These are phyloP conservation scores for Ischnus inquisitorius DNA, from an alignment of 2,888 invertebrate genomes.

Conservation along the genomic window DNA sequence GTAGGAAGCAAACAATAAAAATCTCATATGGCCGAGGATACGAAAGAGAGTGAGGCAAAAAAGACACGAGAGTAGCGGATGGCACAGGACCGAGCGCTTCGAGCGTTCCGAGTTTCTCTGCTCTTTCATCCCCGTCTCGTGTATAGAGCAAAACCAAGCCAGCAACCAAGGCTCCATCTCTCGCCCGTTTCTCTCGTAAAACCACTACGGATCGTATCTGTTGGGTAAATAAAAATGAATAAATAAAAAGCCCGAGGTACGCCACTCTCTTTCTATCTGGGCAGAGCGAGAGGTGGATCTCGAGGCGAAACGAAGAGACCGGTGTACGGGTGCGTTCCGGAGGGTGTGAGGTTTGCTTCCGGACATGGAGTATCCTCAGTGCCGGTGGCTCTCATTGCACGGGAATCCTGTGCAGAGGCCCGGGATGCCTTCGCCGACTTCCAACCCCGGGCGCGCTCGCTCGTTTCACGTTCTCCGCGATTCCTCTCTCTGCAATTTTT, in stretches of 20 bases:
- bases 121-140: background rate
- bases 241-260: conserved; percentile 49
- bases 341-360: conserved; percentile 40
- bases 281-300: conserved; percentile 20
- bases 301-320: conserved; percentile 18
- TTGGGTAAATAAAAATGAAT: conserved; percentile 65
- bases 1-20: conserved; percentile 57
- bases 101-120: conserved; percentile 27
- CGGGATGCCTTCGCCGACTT: conserved; percentile 20
- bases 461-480: background rate
- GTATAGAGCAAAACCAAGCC: background rate
- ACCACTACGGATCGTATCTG: conserved; percentile 56
- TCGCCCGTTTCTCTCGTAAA: conserved; percentile 56
- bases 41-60: background rate
- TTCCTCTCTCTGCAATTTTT: conserved; percentile 30
- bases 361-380: conserved; percentile 32
- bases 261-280: conserved; percentile 18
- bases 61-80: conserved; percentile 5
- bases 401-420: background rate
- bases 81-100: conserved; percentile 51
- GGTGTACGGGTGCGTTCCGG: conserved; percentile 16
- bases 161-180: conserved; percentile 9
- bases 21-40: conserved; percentile 42
- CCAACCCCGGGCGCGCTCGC: conserved; percentile 1
- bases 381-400: background rate